Evolutionary conservation across 2,113 vertebrate species (phyloP), one percentile per base, ranked within the genome.

Genomic region (Canis aureus): DNA sequence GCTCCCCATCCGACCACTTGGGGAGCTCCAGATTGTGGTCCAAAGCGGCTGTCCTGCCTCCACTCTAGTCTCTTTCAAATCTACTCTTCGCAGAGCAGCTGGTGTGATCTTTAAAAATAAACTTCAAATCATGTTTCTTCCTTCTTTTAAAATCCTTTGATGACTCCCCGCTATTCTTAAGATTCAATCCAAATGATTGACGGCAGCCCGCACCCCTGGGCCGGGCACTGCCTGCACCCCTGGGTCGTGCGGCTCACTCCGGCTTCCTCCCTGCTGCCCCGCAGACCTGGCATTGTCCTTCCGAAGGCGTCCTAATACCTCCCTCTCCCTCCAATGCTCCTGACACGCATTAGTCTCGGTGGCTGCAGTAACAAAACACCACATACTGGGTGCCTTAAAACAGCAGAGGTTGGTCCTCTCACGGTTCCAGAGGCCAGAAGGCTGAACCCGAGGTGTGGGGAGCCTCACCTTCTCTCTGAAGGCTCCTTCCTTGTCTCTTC

Each of bases 251-350:
- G 1, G 13, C 62, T 13, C 20, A 6, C 27, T 0, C 55, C 5
- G 10, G 35, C 3, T 1, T 79, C 79, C 71, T 80, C 29, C 11
- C 32, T 5, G 15, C 8, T 4, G 32, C 32, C 51, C 20, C 13
- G 2, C 5, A 16, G 38, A 16, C 43, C 27, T 9, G 9, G 20
- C 4, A n/a, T 15, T n/a, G 25, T 13, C 29, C 13, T 25, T 16
- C 11, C 51, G 12, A 13, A 19, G 67, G 51, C 11, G 1, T 22
- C 78, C 17, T 12, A 1, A 32, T 0, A 1, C 4, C 69, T 60
- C 62, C 12, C 16, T 32, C 69, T 38, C 3, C 10, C 19, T 12
- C 8, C 19, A 11, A 22, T 3, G 25, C 23, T 32, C 38, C 25
- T 12, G 11, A 4, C 4, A 1, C 9, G 19, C 4, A 35, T 38